Conservation (phyloP, 2,888 invertebrate genomes). For the Drosophila nigritarsus region DNA sequence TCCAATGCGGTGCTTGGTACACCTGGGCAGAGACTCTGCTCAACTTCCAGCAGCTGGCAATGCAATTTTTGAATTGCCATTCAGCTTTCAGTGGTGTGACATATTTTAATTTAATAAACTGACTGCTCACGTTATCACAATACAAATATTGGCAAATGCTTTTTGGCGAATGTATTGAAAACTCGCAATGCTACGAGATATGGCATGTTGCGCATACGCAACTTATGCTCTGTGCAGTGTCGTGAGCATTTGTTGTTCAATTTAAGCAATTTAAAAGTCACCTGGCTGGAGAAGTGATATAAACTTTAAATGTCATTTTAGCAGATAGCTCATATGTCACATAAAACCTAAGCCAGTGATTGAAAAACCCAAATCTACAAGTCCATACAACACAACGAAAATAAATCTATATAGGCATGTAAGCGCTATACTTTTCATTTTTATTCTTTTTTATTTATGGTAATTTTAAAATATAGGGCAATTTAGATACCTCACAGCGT, state of each 20-base stretch:
- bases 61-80: conserved; percentile 61
- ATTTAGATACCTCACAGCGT: conserved; percentile 44
- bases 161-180: conserved; percentile 29
- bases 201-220: conserved; percentile 38
- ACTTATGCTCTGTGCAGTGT: conserved; percentile 28
- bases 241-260: conserved; percentile 29
- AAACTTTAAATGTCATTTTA: conserved; percentile 43
- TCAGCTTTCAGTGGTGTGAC: conserved; percentile 52
- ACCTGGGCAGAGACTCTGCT: neutral
- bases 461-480: conserved; percentile 45
- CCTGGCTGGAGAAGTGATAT: conserved; percentile 10
- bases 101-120: conserved; percentile 69
- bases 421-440: too few relatives aligned
- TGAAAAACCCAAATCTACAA: neutral
- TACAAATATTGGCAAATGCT: conserved; percentile 32
- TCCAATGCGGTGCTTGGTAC: conserved; percentile 25
- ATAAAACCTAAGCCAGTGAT: conserved; percentile 22
- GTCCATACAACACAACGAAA: too few relatives aligned
- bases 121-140: conserved; percentile 38
- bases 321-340: conserved; percentile 28
- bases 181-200: neutral
- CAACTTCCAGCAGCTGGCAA: conserved; percentile 25
- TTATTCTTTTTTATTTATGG: conserved; percentile 41
- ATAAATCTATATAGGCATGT: too few relatives aligned
- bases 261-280: conserved; percentile 20